phyloP scores from a whole-genome alignment of 1,140 invertebrate species.

The Psix sp. region DNA sequence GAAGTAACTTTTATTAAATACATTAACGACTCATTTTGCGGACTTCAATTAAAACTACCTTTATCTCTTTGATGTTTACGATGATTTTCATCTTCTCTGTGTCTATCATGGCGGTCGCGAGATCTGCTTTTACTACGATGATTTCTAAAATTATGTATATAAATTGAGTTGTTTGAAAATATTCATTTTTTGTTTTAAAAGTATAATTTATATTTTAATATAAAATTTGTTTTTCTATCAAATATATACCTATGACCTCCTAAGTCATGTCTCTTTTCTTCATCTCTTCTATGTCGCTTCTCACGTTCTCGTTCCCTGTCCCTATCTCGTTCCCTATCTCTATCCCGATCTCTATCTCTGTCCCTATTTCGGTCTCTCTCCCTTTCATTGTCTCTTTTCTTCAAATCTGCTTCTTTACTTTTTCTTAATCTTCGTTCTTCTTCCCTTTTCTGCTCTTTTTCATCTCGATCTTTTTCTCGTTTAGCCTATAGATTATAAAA shows the following conservation, averaged over 20 bases:
- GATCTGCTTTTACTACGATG: constrained; percentile 74
- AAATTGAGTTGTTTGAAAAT: background rate
- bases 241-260: constrained; percentile 64
- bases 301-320: constrained; percentile 69
- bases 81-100: constrained; percentile 72
- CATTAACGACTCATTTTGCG: too few species aligned
- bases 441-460: constrained; percentile 81
- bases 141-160: constrained; percentile 64
- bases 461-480: constrained; percentile 82
- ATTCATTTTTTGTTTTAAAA: background rate
- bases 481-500: constrained; percentile 69
- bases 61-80: constrained; percentile 72
- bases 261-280: constrained; percentile 71
- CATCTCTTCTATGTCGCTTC: constrained; percentile 73
- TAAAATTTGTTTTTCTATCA: constrained; percentile 5
- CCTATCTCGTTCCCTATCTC: constrained; percentile 63
- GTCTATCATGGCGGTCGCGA: constrained; percentile 71
- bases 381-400: constrained; percentile 82
- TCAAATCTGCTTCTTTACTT: constrained; percentile 70
- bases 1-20: too few species aligned
- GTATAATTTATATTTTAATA: constrained; percentile 1
- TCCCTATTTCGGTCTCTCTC: constrained; percentile 80
- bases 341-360: constrained; percentile 72
- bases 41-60: constrained; percentile 65
- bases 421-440: constrained; percentile 80